phyloP scores from a whole-genome alignment of 2,888 invertebrate species.

The Cerceris rybyensis region DNA sequence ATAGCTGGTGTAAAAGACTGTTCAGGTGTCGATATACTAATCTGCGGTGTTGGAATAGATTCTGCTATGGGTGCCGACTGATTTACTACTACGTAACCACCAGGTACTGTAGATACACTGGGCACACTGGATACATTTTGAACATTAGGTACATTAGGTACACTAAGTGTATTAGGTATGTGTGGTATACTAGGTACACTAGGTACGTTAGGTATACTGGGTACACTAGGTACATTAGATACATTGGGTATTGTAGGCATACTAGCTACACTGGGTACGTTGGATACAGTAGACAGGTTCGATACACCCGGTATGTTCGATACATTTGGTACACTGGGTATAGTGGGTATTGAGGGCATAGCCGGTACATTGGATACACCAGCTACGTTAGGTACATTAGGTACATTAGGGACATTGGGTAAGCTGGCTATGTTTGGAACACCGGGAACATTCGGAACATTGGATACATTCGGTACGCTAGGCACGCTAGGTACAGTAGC shows the following conservation, averaged over 20 bases:
- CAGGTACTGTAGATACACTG: constrained; percentile 67
- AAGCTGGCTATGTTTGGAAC: constrained; percentile 64
- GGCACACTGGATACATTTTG: constrained; percentile 62
- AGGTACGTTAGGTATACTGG: constrained; percentile 58
- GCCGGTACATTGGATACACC: constrained; percentile 58
- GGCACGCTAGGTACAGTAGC: constrained; percentile 59
- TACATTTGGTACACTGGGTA: constrained; percentile 76
- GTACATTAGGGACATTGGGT: constrained; percentile 62
- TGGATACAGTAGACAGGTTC: constrained; percentile 83
- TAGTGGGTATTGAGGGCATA: constrained; percentile 76
- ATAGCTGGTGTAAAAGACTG: constrained; percentile 61
- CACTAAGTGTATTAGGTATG: constrained; percentile 40
- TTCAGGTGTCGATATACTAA: constrained; percentile 64
- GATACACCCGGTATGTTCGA: constrained; percentile 59
- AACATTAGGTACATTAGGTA: constrained; percentile 61
- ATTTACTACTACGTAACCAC: constrained; percentile 77
- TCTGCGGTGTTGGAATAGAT: constrained; percentile 59
- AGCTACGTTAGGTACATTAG: constrained; percentile 68
- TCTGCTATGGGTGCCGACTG: constrained; percentile 67
- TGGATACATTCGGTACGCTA: constrained; percentile 63
- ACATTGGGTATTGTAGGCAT: constrained; percentile 58
- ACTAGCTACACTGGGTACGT: constrained; percentile 55
- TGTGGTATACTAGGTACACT: constrained; percentile 81
- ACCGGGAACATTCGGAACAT: constrained; percentile 72
- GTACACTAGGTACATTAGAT: constrained; percentile 41